A percentile compares a stretch with the other conserved stretches of the same genome.
phyloP scores from a whole-genome alignment of 2,113 vertebrate genomes.

The Anseranas semipalmata region DNA sequence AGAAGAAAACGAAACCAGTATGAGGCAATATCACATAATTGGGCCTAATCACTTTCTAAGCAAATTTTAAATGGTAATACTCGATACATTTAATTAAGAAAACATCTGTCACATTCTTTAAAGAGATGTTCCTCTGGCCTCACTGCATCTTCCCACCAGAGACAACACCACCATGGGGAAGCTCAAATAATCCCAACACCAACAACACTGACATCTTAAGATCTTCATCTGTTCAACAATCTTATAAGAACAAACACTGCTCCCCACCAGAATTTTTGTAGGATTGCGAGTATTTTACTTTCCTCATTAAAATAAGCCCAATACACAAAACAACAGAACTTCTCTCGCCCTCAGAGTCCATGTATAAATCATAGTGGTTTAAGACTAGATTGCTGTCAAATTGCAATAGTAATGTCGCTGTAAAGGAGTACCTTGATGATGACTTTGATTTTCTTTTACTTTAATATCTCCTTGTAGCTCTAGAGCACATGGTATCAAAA shows the following conservation, averaged over 20 bases:
- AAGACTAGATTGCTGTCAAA: not conserved
- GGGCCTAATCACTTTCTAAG: constrained; percentile 64
- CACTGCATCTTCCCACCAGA: not conserved
- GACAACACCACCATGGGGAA: not conserved
- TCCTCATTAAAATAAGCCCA: not conserved
- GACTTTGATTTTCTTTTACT: not conserved
- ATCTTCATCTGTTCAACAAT: not conserved
- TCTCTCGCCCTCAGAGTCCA: not conserved
- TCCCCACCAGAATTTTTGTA: not conserved
- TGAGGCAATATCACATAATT: constrained; percentile 44
- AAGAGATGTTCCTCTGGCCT: not conserved
- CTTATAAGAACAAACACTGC: not conserved
- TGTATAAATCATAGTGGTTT: fast-evolving
- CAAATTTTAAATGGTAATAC: constrained; percentile 70
- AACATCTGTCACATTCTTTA: constrained; percentile 55
- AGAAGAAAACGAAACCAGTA: constrained; percentile 67
- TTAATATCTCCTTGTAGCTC: not conserved
- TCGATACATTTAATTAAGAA: constrained; percentile 59
- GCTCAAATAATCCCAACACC: constrained; percentile 9
- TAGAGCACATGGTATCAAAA: not conserved
- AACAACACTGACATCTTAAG: not conserved
- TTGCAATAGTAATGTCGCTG: not conserved
- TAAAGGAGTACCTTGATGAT: not conserved
- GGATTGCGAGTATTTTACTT: too few relatives aligned
- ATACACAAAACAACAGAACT: not conserved